phyloP scores from a whole-genome alignment of 2,113 vertebrate species.

The Propithecus coquereli region DNA sequence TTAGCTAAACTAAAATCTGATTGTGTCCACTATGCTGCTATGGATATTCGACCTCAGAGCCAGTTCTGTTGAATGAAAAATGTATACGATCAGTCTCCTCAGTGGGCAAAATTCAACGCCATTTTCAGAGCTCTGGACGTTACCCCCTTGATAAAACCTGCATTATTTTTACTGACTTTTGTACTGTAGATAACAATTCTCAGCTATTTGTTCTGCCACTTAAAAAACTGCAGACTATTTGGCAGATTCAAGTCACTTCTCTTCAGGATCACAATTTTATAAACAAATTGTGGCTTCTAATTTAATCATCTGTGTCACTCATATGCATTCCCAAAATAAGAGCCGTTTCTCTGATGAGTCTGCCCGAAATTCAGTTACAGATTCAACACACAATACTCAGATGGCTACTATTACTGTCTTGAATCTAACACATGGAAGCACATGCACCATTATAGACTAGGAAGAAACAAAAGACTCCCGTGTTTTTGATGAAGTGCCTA shows the following conservation, averaged over 20 bases:
- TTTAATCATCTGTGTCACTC: neutral
- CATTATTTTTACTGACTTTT: neutral
- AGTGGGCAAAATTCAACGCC: neutral
- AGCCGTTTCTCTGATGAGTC: neutral
- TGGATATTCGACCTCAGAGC: neutral
- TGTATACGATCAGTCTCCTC: neutral
- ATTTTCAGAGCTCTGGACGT: neutral
- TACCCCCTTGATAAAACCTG: neutral
- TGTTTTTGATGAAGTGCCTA: neutral
- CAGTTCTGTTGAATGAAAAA: neutral
- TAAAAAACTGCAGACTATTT: neutral
- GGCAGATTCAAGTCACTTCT: neutral
- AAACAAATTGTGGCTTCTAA: neutral
- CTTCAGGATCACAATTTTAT: neutral
- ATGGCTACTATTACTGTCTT: neutral
- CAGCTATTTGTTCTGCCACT: neutral
- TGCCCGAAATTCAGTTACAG: neutral
- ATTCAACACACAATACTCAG: neutral
- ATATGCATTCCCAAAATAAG: neutral
- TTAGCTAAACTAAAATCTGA: neutral
- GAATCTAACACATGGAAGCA: neutral
- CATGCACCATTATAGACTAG: neutral
- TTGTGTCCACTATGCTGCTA: neutral
- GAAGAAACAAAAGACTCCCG: neutral
- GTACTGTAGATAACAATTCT: neutral